Percentiles rank a stretch among this genome's conserved stretches.
These are phyloP conservation scores for Mohoua ochrocephala DNA, from an alignment of 2,113 vertebrate genomes.

Conservation along the genomic window DNA sequence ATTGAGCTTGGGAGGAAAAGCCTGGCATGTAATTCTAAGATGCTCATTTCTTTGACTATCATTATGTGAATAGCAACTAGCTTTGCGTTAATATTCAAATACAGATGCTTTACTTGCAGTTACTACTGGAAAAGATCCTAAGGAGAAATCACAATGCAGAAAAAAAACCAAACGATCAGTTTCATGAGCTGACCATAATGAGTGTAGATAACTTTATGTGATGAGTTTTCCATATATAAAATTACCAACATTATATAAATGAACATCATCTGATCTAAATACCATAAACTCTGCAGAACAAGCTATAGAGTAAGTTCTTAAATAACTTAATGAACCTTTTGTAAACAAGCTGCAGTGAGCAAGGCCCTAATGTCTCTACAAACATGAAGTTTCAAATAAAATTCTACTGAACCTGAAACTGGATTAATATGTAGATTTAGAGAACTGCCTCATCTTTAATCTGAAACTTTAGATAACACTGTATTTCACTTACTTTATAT, in stretches of 20 bases:
- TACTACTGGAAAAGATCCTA: background rate
- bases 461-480: background rate
- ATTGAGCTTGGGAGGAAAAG: background rate
- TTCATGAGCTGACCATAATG: background rate
- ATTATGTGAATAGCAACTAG: background rate
- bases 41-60: background rate
- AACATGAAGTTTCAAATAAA: background rate
- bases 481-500: background rate
- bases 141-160: background rate
- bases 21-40: background rate
- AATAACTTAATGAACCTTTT: background rate
- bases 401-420: background rate
- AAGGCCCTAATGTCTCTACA: background rate
- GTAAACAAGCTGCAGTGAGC: background rate
- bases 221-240: background rate
- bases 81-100: background rate
- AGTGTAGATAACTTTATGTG: background rate
- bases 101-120: background rate
- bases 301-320: background rate
- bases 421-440: background rate
- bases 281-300: background rate
- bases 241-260: background rate
- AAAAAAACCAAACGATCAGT: background rate
- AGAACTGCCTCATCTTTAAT: background rate
- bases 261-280: background rate